These are phyloP conservation scores for Pseudomyrmex gracilis DNA, from an alignment of 1,140 invertebrate species.

Conservation along the genomic window DNA sequence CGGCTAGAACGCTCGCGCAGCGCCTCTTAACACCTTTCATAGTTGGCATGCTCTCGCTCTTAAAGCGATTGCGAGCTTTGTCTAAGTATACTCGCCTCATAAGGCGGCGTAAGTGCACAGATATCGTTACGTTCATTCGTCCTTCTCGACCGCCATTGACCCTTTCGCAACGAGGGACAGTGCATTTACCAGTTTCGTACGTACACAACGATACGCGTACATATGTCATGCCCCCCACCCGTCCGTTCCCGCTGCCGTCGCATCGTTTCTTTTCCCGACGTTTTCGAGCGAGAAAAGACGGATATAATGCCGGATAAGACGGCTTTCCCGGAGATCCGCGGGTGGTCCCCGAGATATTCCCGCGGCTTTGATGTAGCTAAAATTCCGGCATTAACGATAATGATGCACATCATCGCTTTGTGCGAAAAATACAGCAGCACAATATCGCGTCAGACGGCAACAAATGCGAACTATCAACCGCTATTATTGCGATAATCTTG, in stretches of 20 bases:
- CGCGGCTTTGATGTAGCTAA: conserved; percentile 19
- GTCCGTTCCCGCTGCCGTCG: not conserved
- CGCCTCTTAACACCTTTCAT: conserved; percentile 76
- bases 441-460: not conserved
- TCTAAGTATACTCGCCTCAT: conserved; percentile 72
- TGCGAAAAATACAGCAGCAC: too few relatives aligned
- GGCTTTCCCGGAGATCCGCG: conserved; percentile 48
- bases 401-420: not conserved
- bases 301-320: conserved; percentile 55
- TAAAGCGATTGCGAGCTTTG: conserved; percentile 78
- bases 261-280: conserved; percentile 15
- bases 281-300: conserved; percentile 44
- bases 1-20: conserved; percentile 65
- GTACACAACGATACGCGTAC: not conserved
- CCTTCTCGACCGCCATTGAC: conserved; percentile 22
- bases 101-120: conserved; percentile 76
- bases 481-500: not conserved
- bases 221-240: conserved; percentile 2
- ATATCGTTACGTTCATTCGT: conserved; percentile 69
- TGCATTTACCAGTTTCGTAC: conserved; percentile 68
- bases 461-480: not conserved
- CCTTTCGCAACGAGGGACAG: conserved; percentile 23
- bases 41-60: conserved; percentile 72
- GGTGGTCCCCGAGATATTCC: conserved; percentile 36
- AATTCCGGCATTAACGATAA: conserved; percentile 21